phyloP scores from a whole-genome alignment of 1,140 invertebrate genomes.

The Bradynema listronoti region DNA sequence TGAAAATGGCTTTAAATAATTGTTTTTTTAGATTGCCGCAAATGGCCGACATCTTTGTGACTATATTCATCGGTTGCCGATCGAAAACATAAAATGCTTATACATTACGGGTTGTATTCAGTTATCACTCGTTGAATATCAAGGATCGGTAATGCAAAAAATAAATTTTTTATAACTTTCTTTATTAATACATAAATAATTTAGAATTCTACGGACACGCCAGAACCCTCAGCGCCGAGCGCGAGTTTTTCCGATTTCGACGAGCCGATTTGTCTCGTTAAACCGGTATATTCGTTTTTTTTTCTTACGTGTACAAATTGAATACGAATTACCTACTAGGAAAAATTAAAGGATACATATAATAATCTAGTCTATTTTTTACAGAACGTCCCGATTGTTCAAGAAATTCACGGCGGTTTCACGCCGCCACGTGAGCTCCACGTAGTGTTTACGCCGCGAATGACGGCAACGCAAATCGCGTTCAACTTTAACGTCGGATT shows the following conservation, averaged over 20 bases:
- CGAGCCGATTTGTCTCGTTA: constrained; percentile 21
- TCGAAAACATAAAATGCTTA: constrained; percentile 23
- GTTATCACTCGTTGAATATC: constrained; percentile 37
- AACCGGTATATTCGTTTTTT: constrained; percentile 24
- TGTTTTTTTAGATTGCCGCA: constrained; percentile 26
- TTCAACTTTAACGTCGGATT: constrained; percentile 26
- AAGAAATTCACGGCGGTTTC: too few relatives aligned
- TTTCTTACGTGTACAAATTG: constrained; percentile 6
- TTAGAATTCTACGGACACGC: constrained; percentile 6
- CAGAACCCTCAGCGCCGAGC: constrained; percentile 12
- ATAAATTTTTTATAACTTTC: neutral
- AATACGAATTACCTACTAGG: too few relatives aligned
- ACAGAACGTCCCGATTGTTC: too few relatives aligned
- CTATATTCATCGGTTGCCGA: constrained; percentile 40
- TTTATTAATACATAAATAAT: constrained; percentile 3
- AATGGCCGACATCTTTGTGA: constrained; percentile 36
- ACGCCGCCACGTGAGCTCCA: constrained; percentile 1
- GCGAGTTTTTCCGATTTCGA: neutral
- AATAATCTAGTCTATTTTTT: too few relatives aligned
- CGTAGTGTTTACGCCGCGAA: constrained; percentile 29
- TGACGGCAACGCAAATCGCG: constrained; percentile 28
- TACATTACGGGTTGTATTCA: constrained; percentile 31
- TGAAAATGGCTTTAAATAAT: constrained; percentile 7
- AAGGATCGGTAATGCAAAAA: constrained; percentile 25
- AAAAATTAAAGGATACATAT: too few relatives aligned